phyloP scores from a whole-genome alignment of 2,113 vertebrate species.

The Andinoacara biseriatus region DNA sequence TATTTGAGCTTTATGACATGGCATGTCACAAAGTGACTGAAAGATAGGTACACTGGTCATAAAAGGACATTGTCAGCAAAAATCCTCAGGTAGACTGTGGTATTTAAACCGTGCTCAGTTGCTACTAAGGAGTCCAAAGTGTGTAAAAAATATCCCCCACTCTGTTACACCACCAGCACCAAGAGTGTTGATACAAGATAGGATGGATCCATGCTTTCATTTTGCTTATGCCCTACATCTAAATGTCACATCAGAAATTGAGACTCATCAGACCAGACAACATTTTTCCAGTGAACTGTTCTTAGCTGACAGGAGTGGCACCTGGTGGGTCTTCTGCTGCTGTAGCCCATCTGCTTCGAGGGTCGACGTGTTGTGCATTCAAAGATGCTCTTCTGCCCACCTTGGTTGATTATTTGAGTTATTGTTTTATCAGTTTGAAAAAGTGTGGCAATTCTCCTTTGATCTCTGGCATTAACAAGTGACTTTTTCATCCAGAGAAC shows the following conservation, averaged over 20 bases:
- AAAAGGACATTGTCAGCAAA: not conserved
- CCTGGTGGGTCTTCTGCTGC: too few species aligned
- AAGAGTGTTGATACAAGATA: not conserved
- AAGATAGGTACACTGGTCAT: not conserved
- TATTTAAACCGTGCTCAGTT: not conserved
- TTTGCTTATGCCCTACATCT: too few species aligned
- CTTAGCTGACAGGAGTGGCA: too few species aligned
- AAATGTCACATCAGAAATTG: too few species aligned
- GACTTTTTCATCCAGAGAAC: not conserved
- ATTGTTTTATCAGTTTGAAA: not conserved
- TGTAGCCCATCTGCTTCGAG: too few species aligned
- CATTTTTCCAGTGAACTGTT: too few species aligned
- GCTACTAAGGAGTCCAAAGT: not conserved
- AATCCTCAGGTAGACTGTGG: not conserved
- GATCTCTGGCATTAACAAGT: not conserved
- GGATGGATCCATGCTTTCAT: not conserved
- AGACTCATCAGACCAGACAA: too few species aligned
- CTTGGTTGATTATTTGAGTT: not conserved
- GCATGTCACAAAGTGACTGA: too few species aligned
- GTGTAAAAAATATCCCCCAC: not conserved
- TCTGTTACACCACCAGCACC: too few species aligned
- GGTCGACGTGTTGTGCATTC: too few species aligned
- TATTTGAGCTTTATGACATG: not conserved
- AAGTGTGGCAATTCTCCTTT: not conserved
- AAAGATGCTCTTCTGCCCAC: too few species aligned